phyloP scores from a whole-genome alignment of 2,888 invertebrate genomes.

The Brenthis ino region DNA sequence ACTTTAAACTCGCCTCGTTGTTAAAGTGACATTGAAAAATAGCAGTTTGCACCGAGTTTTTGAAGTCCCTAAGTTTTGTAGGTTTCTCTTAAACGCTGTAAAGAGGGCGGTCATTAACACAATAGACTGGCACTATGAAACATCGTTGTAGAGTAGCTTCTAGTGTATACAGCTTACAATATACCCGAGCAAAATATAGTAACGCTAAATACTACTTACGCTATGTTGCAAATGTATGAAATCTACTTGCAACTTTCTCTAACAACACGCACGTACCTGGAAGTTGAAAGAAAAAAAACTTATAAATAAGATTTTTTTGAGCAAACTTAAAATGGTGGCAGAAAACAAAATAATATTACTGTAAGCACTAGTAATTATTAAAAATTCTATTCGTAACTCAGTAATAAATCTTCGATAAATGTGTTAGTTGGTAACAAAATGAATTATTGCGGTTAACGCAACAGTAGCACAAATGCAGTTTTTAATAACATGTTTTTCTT shows the following conservation, averaged over 20 bases:
- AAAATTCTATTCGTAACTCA: slow-evolving; percentile 7
- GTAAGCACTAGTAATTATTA: neutral
- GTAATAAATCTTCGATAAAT: slow-evolving; percentile 12
- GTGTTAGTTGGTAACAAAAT: neutral
- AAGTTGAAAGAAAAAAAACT: slow-evolving; percentile 44
- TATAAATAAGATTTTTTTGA: neutral
- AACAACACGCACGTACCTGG: slow-evolving; percentile 76
- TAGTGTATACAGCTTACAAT: slow-evolving; percentile 17
- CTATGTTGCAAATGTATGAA: slow-evolving; percentile 60
- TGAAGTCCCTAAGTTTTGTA: slow-evolving; percentile 51
- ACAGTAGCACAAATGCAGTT: neutral
- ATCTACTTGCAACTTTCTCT: slow-evolving; percentile 66
- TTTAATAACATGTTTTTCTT: neutral
- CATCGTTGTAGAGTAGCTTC: slow-evolving; percentile 36
- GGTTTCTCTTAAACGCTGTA: slow-evolving; percentile 45
- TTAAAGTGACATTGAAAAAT: slow-evolving; percentile 54
- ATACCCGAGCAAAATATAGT: slow-evolving; percentile 49
- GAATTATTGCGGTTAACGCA: slow-evolving; percentile 8
- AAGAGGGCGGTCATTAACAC: slow-evolving; percentile 46
- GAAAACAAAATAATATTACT: neutral
- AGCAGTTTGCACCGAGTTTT: slow-evolving; percentile 55
- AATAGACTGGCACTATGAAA: slow-evolving; percentile 42
- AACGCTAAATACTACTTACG: slow-evolving; percentile 68
- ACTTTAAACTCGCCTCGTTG: slow-evolving; percentile 45
- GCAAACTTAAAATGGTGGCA: too few relatives aligned